Base-by-base conservation (phyloP, 1,140 invertebrate species). In the Stenopsyche tienmushanensis region DNA sequence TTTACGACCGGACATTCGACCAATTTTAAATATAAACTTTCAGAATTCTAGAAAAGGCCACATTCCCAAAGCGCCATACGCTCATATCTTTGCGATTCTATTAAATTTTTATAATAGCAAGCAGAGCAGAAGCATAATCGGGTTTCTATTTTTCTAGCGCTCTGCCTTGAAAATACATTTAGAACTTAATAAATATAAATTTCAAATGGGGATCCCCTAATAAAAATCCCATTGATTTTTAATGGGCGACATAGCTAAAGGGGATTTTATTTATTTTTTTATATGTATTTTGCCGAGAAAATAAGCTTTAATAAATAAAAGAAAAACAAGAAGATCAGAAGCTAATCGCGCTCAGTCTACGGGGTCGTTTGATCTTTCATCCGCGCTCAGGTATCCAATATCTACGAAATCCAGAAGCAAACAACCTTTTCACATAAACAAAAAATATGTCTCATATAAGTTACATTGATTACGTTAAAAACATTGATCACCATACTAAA, bases 281-380 rank as follows among this genome's bases (percentile, higher is more conserved):
- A 47, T 47, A 9, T 18, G 44, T 47, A 47, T 47, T 9, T 25
- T 18, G 13, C 21, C 44, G 25, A 52, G 23, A 21, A 62, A 50
- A 62, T 52, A 52, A 52, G 45, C 47, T 50, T 62, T 47, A 49
- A 65, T 65, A 65, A 62, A 70, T 70, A 70, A 63, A 64, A 63
- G 59, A 60, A 62, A 66, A 66, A 66, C 47, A 44, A 66, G 58
- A 52, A 66, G 65, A 60, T 66, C 65, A 66, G 65, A 70, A 66
- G 34, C 53, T 62, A 70, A 70, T 70, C 68, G 62, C 41, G 42
- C 62, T 29, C 67, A 39, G 62, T 63, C 54, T 41, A 26, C 52
- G 60, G 54, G 17, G n/a, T 53, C 68, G 68, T 70, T 70, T 70
- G 68, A 70, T 70, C 68, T 70, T 70, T 70, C 67, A 65, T 64